Conservation (phyloP, 2,888 invertebrate species). For the Apamea anceps region DNA sequence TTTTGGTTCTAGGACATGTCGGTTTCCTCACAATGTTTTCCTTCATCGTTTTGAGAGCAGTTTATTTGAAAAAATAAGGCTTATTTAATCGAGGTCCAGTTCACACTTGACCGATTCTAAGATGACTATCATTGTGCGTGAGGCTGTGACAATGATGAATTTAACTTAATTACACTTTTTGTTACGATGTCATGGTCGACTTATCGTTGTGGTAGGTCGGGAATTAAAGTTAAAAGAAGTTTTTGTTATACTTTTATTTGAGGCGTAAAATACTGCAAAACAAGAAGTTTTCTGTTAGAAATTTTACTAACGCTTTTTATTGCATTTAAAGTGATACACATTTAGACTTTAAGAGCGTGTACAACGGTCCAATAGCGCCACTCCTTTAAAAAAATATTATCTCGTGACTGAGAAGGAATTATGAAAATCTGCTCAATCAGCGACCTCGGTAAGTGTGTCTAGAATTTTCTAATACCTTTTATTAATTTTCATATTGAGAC, state of each 20-base stretch:
- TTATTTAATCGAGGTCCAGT: not conserved
- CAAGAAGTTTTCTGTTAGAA: not conserved
- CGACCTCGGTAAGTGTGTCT: no score
- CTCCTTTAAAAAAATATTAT: no score
- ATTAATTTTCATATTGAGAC: no score
- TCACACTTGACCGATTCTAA: conserved; percentile 47
- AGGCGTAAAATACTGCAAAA: conserved; percentile 23
- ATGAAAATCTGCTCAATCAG: no score
- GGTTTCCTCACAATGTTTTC: not conserved
- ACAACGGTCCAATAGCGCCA: no score
- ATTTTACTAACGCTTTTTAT: not conserved
- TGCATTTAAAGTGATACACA: not conserved
- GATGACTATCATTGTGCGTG: conserved; percentile 56
- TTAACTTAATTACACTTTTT: conserved; percentile 73
- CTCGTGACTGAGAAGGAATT: no score
- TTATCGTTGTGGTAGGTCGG: conserved; percentile 64
- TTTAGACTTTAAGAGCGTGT: no score
- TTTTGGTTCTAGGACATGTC: not conserved
- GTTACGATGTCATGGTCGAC: conserved; percentile 49
- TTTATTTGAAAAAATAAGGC: not conserved
- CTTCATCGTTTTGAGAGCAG: not conserved
- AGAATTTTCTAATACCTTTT: no score
- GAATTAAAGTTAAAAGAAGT: conserved; percentile 21
- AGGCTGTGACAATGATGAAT: conserved; percentile 75
- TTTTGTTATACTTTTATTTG: conserved; percentile 47